These are phyloP conservation scores for Geopemphigus sp. DNA, from an alignment of 1,140 invertebrate species.

Conservation along the genomic window DNA sequence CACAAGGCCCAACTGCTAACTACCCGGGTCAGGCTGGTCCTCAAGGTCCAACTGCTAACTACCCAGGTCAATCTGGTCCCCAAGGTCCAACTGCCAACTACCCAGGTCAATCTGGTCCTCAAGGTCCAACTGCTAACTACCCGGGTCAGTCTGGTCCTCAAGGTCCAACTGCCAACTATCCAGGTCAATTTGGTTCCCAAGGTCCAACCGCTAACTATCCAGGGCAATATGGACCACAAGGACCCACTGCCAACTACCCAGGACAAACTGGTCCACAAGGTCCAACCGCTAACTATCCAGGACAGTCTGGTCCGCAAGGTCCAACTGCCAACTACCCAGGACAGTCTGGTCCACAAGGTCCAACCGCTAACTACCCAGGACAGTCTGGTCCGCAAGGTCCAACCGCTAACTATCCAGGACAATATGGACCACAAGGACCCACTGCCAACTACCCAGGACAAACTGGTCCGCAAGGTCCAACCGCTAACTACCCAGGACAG, in stretches of 20 bases:
- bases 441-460: slow-evolving; percentile 51
- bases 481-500: slow-evolving; percentile 51
- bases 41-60: slow-evolving; percentile 53
- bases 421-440: slow-evolving; percentile 53
- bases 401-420: slow-evolving; percentile 51
- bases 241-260: slow-evolving; percentile 52
- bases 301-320: slow-evolving; percentile 52
- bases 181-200: slow-evolving; percentile 52
- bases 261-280: slow-evolving; percentile 54
- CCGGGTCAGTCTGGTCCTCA: slow-evolving; percentile 52
- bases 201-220: slow-evolving; percentile 53
- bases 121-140: slow-evolving; percentile 51
- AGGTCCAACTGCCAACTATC: slow-evolving; percentile 52
- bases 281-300: slow-evolving; percentile 52
- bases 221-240: slow-evolving; percentile 52
- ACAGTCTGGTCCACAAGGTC: slow-evolving; percentile 52
- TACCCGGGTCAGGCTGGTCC: slow-evolving; percentile 50
- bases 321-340: slow-evolving; percentile 52
- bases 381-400: slow-evolving; percentile 53
- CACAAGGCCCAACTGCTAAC: slow-evolving; percentile 51
- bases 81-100: slow-evolving; percentile 52
- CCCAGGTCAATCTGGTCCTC: slow-evolving; percentile 51
- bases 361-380: slow-evolving; percentile 50
- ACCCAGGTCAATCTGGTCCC: slow-evolving; percentile 51
- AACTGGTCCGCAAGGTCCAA: slow-evolving; percentile 53